A percentile compares a stretch with the other conserved stretches of the same genome.
phyloP scores from a whole-genome alignment of 2,888 invertebrate species.

The Drosophila tripunctata region DNA sequence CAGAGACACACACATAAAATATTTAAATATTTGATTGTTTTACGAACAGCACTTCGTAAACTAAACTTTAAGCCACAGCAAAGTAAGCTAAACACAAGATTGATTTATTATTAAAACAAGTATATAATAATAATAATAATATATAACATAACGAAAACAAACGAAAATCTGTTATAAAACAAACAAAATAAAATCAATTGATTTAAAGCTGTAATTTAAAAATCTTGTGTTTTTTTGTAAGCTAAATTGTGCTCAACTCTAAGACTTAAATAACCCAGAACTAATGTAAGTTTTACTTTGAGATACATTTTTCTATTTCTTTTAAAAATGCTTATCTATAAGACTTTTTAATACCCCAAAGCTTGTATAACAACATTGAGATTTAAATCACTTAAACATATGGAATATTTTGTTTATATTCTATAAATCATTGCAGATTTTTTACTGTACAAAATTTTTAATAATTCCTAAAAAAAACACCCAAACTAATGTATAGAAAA shows the following conservation, averaged over 20 bases:
- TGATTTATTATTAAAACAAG: conserved; percentile 5
- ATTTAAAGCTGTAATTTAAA: neutral
- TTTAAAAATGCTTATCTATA: conserved; percentile 6
- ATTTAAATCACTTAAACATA: too few relatives aligned
- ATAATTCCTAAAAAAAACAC: too few relatives aligned
- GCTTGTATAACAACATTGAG: too few relatives aligned
- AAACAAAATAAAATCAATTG: conserved; percentile 4
- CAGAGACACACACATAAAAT: conserved; percentile 16
- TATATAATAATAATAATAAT: neutral
- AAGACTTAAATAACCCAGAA: conserved; percentile 1
- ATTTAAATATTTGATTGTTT: conserved; percentile 13
- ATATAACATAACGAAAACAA: conserved; percentile 6
- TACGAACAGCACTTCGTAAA: conserved; percentile 42
- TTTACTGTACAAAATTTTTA: too few relatives aligned
- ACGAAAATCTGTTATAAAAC: conserved; percentile 12
- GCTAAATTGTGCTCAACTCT: neutral
- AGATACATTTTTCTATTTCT: too few relatives aligned
- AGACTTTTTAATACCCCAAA: neutral
- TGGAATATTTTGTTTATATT: too few relatives aligned
- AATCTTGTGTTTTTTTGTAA: neutral
- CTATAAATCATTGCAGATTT: too few relatives aligned
- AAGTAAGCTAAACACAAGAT: conserved; percentile 25
- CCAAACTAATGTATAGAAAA: neutral
- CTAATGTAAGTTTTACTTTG: too few relatives aligned
- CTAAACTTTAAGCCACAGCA: conserved; percentile 37